These are phyloP conservation scores for Agriopis leucophaearia DNA, from an alignment of 2,888 invertebrate species.

Conservation along the genomic window DNA sequence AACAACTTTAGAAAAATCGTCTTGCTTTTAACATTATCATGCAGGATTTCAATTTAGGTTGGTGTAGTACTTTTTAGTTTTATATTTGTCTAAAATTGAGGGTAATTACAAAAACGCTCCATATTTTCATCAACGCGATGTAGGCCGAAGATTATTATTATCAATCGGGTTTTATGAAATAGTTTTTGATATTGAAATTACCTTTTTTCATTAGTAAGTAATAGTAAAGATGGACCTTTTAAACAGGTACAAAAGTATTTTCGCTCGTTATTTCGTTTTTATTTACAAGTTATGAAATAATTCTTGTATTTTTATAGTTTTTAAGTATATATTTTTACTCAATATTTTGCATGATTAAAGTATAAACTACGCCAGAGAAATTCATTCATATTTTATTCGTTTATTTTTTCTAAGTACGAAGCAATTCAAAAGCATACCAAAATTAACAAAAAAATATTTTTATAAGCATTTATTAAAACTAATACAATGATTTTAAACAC, in stretches of 20 bases:
- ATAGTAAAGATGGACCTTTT: conserved; percentile 65
- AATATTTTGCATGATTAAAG: conserved; percentile 59
- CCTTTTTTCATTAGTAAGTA: conserved; percentile 3
- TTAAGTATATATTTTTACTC: conserved; percentile 47
- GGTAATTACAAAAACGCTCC: background rate
- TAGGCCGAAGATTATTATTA: conserved; percentile 22
- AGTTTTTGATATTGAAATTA: conserved; percentile 4
- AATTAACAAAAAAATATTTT: conserved; percentile 48
- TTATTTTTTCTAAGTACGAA: conserved; percentile 73
- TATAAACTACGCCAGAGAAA: conserved; percentile 52
- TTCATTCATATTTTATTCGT: conserved; percentile 45
- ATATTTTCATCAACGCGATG: conserved; percentile 12
- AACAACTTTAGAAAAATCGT: conserved; percentile 18
- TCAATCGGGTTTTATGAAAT: conserved; percentile 11
- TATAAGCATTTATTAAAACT: conserved; percentile 54
- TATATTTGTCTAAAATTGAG: conserved; percentile 7
- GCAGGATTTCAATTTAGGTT: no score
- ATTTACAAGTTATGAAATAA: conserved; percentile 72
- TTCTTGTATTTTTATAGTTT: conserved; percentile 48
- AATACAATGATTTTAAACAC: conserved; percentile 59
- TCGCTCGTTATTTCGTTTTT: conserved; percentile 62
- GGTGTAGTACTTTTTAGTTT: background rate
- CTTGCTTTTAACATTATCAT: background rate
- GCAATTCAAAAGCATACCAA: conserved; percentile 69
- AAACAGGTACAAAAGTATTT: conserved; percentile 83